Evolutionary conservation across 2,113 vertebrate genomes (phyloP).

Genomic region (Mormoops blainvillei): DNA sequence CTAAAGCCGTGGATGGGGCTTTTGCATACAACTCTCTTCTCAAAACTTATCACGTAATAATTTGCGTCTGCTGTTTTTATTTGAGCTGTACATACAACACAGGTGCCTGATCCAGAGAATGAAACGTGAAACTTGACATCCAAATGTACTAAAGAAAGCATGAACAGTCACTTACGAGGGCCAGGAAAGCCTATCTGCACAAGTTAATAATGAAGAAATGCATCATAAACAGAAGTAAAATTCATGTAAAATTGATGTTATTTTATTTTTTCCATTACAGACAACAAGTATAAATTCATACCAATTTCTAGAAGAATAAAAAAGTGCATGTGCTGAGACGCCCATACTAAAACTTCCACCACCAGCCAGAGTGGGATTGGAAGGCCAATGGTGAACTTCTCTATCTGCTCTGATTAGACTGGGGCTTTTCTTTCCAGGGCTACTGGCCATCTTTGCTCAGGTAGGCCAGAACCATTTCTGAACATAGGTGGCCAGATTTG

Average conservation of each 20-base stretch:
- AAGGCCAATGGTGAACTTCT: background rate
- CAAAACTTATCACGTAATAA: background rate
- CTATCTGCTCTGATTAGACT: background rate
- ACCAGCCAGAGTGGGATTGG: background rate
- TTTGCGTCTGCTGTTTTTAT: background rate
- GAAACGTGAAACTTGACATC: background rate
- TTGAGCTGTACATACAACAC: background rate
- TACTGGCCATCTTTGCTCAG: background rate
- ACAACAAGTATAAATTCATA: background rate
- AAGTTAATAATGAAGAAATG: constrained; percentile 7
- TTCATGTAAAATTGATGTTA: background rate
- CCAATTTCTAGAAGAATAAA: background rate
- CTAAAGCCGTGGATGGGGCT: background rate
- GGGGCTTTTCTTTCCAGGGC: background rate
- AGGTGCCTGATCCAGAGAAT: background rate
- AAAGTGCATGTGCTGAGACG: background rate
- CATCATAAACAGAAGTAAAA: constrained; percentile 33
- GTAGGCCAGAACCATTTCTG: background rate
- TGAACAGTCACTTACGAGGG: background rate
- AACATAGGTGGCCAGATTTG: background rate
- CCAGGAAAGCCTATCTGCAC: constrained; percentile 6
- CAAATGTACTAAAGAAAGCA: background rate
- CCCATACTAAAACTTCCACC: background rate
- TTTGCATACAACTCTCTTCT: background rate
- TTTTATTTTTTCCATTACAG: constrained; percentile 22